phyloP scores from a whole-genome alignment of 1,140 invertebrate species.

The Lepidurus couesii region DNA sequence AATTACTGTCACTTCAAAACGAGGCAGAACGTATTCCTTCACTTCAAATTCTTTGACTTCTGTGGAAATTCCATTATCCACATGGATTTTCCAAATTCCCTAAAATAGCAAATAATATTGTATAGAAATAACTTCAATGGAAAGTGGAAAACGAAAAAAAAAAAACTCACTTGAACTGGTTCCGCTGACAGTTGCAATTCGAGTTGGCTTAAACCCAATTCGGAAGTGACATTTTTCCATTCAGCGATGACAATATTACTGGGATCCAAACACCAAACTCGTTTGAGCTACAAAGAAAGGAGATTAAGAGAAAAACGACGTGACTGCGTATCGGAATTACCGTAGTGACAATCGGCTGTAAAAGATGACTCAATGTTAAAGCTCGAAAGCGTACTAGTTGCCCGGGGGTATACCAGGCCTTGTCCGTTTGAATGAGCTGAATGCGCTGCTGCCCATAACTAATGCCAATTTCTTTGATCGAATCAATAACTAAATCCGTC shows the following conservation, averaged over 20 bases:
- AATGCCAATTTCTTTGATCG: slow-evolving; percentile 45
- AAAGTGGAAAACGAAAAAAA: background rate
- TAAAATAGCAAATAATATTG: slow-evolving; percentile 37
- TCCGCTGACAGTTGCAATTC: slow-evolving; percentile 52
- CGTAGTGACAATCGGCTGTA: slow-evolving; percentile 48
- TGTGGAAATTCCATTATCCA: slow-evolving; percentile 42
- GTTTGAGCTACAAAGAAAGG: slow-evolving; percentile 48
- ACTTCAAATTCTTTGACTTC: slow-evolving; percentile 49
- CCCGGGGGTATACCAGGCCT: slow-evolving; percentile 58
- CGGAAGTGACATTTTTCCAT: slow-evolving; percentile 52
- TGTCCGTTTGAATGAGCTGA: slow-evolving; percentile 52
- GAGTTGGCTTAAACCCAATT: slow-evolving; percentile 52
- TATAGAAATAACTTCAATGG: background rate
- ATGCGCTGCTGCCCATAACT: slow-evolving; percentile 48
- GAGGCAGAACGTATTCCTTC: slow-evolving; percentile 57
- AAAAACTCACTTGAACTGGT: slow-evolving; percentile 47
- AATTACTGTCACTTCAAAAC: slow-evolving; percentile 59
- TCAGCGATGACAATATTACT: slow-evolving; percentile 53
- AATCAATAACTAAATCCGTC: slow-evolving; percentile 49
- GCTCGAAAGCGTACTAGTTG: slow-evolving; percentile 53
- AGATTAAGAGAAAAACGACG: background rate
- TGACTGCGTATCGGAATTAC: slow-evolving; percentile 41
- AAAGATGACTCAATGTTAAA: slow-evolving; percentile 49
- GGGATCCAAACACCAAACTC: slow-evolving; percentile 57
- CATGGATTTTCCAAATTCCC: slow-evolving; percentile 55